Evolutionary conservation across 2,797 vertebrate species (phyloP).

Genomic region (Labroides dimidiatus): DNA sequence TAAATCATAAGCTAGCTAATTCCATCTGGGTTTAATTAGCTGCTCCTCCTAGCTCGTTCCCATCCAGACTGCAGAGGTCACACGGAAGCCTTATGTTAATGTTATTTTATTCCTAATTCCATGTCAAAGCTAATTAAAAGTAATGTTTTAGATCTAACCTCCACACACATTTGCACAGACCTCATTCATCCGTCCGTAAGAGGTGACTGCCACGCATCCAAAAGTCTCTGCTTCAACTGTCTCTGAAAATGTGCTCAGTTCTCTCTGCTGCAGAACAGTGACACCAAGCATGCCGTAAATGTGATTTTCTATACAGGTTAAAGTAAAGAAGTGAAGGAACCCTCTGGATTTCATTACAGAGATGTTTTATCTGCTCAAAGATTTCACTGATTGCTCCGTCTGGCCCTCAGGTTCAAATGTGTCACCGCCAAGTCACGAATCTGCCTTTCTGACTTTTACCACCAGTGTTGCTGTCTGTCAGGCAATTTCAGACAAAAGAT

Average conservation of each 20-base stretch:
- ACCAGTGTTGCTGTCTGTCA: conserved; percentile 44
- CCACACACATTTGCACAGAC: background rate
- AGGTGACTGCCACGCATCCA: background rate
- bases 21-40: background rate
- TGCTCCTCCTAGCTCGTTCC: background rate
- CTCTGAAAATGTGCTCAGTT: background rate
- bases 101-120: background rate
- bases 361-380: no score
- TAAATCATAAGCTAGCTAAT: background rate
- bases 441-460: conserved; percentile 17
- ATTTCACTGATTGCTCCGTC: background rate
- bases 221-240: background rate
- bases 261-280: background rate
- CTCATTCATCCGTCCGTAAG: background rate
- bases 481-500: conserved; percentile 30
- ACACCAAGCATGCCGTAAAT: no score
- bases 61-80: background rate
- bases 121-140: background rate
- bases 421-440: conserved; percentile 24
- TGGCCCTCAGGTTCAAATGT: conserved; percentile 32
- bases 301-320: no score
- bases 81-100: background rate
- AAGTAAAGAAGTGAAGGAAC: no score
- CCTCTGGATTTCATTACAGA: no score
- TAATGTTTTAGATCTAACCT: background rate